Evolutionary conservation across 2,797 vertebrate genomes (phyloP).

Genomic region (Falco columbarius): DNA sequence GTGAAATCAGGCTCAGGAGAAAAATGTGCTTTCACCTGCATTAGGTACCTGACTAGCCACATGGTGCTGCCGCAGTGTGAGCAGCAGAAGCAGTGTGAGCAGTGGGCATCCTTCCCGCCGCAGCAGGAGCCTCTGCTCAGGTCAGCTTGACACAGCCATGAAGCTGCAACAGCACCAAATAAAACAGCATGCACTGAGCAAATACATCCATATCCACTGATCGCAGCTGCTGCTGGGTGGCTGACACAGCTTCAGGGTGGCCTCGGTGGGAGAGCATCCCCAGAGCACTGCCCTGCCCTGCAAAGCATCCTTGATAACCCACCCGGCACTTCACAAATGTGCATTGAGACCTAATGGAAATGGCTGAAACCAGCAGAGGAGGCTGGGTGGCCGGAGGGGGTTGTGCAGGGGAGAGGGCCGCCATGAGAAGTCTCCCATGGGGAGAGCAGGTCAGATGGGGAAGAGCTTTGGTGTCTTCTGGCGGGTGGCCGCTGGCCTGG

Average conservation of each 20-base stretch:
- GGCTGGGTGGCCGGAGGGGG: neutral
- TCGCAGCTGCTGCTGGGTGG: fast-evolving
- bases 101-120: no score
- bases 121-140: neutral
- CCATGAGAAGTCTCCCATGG: fast-evolving
- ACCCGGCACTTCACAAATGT: fast-evolving
- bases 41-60: fast-evolving
- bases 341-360: neutral
- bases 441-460: fast-evolving
- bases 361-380: neutral
- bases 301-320: neutral
- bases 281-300: neutral
- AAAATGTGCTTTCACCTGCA: neutral
- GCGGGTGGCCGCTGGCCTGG: neutral
- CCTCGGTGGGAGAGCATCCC: neutral
- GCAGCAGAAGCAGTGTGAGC: neutral
- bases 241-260: neutral
- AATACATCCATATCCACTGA: neutral
- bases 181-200: fast-evolving
- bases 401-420: neutral
- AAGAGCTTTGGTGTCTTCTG: neutral
- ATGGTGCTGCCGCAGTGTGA: neutral
- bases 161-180: neutral
- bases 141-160: neutral
- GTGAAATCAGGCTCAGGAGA: neutral